Evolutionary conservation across 2,888 invertebrate species (phyloP), one percentile per base, ranked within the genome.

Genomic region (Crematogaster levior): DNA sequence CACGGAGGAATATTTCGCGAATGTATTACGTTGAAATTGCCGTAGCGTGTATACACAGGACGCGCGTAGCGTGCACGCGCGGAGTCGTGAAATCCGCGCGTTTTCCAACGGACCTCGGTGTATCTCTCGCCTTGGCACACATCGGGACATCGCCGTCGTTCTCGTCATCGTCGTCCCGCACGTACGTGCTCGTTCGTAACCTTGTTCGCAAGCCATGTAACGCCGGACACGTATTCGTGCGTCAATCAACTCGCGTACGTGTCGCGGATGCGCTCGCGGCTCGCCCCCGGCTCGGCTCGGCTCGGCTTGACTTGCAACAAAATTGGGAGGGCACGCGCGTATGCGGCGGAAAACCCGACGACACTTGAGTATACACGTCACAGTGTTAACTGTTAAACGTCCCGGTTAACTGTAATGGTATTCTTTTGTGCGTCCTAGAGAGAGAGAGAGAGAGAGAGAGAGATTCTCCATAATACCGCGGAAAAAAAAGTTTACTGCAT

Each of bases 101-200:
- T 85, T 87, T 87, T 82, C 82, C 86, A 82, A 84, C 70, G 84
- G 79, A 61, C 83, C 86, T 85, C 86, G 80, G 68, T 65, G 83
- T 82, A 82, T 81, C 86, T 85, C 80, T 86, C 84, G 84, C 88
- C 88, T 88, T 88, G 88, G 88, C 88, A 88, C 86, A 86, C 85
- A 88, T 88, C 84, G 82, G 84, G 37, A 34, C 81, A 56, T 80
- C 90, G 68, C 75, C 84, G 70, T 91, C 82, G 60, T 92, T 93
- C 86, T 92, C 93, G 70, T 91, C 83, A 3, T 92, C 94, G 85
- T 92, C 93, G 30, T 84, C 81, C 21, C 86, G 85, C 21, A 80
- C 86, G 24, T 88, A 88, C 88, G 81, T 85, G 77, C 81, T 74
- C 61, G 82, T 84, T 74, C 72, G 77, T 46, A 81, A 73, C 66